Conservation (phyloP, 2,888 invertebrate species). For the Spodoptera littoralis region DNA sequence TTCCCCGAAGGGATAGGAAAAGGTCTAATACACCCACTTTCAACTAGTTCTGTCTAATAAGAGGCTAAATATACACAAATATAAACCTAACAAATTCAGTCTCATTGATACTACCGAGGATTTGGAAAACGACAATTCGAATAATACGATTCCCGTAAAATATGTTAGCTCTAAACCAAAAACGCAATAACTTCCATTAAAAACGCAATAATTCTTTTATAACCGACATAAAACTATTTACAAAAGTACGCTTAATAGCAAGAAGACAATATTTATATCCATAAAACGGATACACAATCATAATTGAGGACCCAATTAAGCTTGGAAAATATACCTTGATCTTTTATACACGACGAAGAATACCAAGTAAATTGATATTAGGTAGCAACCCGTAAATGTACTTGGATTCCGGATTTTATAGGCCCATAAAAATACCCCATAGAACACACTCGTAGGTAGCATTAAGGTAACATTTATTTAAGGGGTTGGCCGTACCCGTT, state of each 20-base stretch:
- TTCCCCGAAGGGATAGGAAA: too few species aligned
- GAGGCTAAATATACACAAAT: too few species aligned
- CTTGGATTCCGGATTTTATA: conserved; percentile 55
- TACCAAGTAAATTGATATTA: conserved; percentile 55
- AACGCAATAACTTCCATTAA: too few species aligned
- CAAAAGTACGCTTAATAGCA: conserved; percentile 21
- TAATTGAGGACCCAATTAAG: conserved; percentile 52
- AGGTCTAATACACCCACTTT: too few species aligned
- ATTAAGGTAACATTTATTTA: conserved; percentile 56
- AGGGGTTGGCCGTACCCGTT: conserved; percentile 29
- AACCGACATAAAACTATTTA: conserved; percentile 9
- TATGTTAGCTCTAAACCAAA: too few species aligned
- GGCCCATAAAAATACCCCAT: conserved; percentile 57
- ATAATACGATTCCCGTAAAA: too few species aligned
- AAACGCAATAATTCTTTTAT: too few species aligned
- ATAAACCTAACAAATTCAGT: too few species aligned
- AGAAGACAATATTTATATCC: conserved; percentile 43
- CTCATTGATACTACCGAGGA: too few species aligned
- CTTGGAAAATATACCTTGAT: conserved; percentile 39
- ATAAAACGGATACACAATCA: conserved; percentile 37
- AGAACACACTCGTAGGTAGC: conserved; percentile 50
- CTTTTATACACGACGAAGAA: conserved; percentile 49
- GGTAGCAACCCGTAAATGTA: conserved; percentile 49
- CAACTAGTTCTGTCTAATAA: too few species aligned
- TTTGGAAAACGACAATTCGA: too few species aligned